Evolutionary conservation across 2,113 vertebrate species (phyloP).

Genomic region (Chroicocephalus ridibundus): DNA sequence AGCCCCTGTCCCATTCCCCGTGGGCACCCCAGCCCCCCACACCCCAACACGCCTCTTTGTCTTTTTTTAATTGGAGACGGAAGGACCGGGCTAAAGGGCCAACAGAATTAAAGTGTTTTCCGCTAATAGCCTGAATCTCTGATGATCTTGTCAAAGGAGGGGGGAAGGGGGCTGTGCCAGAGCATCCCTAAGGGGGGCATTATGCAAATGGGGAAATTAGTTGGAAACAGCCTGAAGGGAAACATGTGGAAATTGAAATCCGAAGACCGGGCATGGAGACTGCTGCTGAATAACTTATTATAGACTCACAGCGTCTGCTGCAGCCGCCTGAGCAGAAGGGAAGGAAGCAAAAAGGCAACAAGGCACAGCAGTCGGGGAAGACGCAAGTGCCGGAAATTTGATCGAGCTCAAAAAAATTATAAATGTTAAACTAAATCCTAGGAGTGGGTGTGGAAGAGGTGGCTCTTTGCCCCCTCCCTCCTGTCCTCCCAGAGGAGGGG

Average conservation of each 20-base stretch:
- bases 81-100: neutral
- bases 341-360: neutral
- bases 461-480: neutral
- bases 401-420: neutral
- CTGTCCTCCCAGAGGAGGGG: neutral
- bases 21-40: neutral
- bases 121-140: constrained; percentile 3
- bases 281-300: constrained; percentile 54
- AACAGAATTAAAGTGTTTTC: constrained; percentile 33
- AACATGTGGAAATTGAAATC: constrained; percentile 61
- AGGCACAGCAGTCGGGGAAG: neutral
- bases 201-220: constrained; percentile 61
- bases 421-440: neutral
- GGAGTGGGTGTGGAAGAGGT: neutral
- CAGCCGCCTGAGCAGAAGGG: constrained; percentile 12
- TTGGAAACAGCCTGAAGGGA: constrained; percentile 57
- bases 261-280: neutral
- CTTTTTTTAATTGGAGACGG: neutral
- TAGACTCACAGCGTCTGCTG: neutral
- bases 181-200: constrained; percentile 30
- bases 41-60: neutral
- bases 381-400: neutral
- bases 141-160: neutral
- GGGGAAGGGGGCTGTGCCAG: neutral
- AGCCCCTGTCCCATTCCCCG: neutral